phyloP scores from a whole-genome alignment of 2,888 invertebrate species.

The Pristionchus entomophagus region DNA sequence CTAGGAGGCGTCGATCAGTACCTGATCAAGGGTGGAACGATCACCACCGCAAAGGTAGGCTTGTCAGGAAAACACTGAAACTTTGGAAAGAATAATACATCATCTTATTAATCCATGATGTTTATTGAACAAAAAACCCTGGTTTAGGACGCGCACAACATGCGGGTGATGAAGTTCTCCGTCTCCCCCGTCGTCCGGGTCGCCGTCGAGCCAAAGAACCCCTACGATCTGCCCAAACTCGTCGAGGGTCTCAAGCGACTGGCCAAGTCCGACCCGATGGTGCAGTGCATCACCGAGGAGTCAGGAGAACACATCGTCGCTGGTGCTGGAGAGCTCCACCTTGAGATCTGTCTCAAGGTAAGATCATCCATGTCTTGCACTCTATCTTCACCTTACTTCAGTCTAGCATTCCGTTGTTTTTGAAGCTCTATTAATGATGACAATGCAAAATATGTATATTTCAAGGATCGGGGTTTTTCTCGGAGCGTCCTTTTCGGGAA shows the following conservation, averaged over 20 bases:
- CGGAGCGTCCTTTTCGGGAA: too few species aligned
- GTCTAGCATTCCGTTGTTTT: too few species aligned
- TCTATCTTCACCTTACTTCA: too few species aligned
- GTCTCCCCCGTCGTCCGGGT: slow-evolving; percentile 99
- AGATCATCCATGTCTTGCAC: slow-evolving; percentile 99
- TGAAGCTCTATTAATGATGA: too few species aligned
- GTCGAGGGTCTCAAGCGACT: slow-evolving; percentile 92
- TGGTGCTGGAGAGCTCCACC: too few species aligned
- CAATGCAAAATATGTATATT: too few species aligned
- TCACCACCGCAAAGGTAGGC: slow-evolving; percentile 97
- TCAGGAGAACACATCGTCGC: too few species aligned
- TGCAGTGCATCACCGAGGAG: slow-evolving; percentile 88
- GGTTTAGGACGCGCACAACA: slow-evolving; percentile 99
- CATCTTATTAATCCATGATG: background rate
- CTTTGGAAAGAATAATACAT: slow-evolving; percentile 58
- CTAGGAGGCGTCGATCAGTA: slow-evolving; percentile 99
- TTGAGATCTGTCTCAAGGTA: slow-evolving; percentile 86
- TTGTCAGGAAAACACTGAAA: slow-evolving; percentile 99
- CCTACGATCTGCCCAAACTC: slow-evolving; percentile 97
- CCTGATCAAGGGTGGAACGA: slow-evolving; percentile 99
- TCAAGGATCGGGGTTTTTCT: too few species aligned
- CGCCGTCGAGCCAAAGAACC: slow-evolving; percentile 99
- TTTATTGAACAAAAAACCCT: too few species aligned
- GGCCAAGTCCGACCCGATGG: slow-evolving; percentile 99
- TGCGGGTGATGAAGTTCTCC: too few species aligned